Evolutionary conservation across 2,113 vertebrate genomes (phyloP).

Genomic region (Microtus richardsoni): DNA sequence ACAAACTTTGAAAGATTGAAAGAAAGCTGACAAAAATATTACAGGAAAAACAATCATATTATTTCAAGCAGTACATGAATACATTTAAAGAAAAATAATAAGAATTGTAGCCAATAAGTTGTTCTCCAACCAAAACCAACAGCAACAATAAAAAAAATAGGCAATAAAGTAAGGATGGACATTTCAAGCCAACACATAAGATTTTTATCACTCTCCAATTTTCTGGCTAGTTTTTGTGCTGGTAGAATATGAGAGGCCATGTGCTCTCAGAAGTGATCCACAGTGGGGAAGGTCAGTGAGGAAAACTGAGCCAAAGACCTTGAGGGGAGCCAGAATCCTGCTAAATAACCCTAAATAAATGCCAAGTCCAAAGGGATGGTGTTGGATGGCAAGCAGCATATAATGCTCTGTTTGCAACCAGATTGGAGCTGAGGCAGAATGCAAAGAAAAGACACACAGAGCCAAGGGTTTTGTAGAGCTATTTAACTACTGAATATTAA

Average conservation of each 20-base stretch:
- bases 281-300: conserved; percentile 13
- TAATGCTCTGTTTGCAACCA: not conserved
- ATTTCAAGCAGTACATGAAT: conserved; percentile 18
- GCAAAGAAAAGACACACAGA: not conserved
- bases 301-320: conserved; percentile 26
- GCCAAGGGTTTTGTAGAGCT: not conserved
- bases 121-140: not conserved
- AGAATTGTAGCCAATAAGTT: not conserved
- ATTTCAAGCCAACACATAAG: conserved; percentile 10
- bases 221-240: conserved; percentile 7
- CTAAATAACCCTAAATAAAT: not conserved
- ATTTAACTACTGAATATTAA: not conserved
- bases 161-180: conserved; percentile 6
- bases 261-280: conserved; percentile 35
- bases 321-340: not conserved
- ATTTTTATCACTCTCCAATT: not conserved
- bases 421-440: not conserved
- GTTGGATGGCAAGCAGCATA: not conserved
- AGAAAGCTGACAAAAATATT: conserved; percentile 57
- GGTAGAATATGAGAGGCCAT: not conserved
- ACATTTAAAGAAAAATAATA: conserved; percentile 53
- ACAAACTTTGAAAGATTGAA: conserved; percentile 57
- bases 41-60: not conserved
- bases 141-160: not conserved
- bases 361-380: not conserved